Evolutionary conservation across 2,797 vertebrate species (phyloP).

Genomic region (Tympanoctomys barrerae): DNA sequence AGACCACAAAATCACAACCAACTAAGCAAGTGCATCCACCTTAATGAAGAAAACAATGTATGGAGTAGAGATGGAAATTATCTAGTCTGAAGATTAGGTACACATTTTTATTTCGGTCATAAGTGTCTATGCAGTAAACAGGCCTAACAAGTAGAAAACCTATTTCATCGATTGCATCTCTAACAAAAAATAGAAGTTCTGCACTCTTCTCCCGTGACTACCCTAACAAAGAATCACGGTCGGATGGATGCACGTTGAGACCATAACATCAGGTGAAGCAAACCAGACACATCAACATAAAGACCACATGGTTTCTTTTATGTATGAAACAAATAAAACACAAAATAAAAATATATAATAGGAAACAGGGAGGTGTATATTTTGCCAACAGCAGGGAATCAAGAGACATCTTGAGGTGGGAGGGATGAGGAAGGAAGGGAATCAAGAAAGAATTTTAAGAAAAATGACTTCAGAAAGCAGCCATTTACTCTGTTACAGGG

Average conservation of each 20-base stretch:
- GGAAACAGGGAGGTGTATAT: neutral
- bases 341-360: neutral
- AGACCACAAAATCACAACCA: neutral
- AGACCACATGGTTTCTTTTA: neutral
- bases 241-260: neutral
- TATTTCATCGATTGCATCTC: neutral
- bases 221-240: neutral
- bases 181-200: neutral
- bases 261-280: neutral
- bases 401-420: neutral
- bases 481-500: neutral
- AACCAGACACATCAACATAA: neutral
- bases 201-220: neutral
- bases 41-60: conserved; percentile 10
- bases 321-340: neutral
- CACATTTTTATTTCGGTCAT: neutral
- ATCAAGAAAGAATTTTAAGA: neutral
- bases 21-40: neutral
- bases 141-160: neutral
- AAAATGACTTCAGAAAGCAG: neutral
- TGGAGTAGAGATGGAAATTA: neutral
- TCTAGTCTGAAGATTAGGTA: neutral
- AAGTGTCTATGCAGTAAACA: neutral
- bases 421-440: neutral
- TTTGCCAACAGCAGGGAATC: neutral